Evolutionary conservation across 1,140 invertebrate genomes (phyloP).

Genomic region (Drosophila watanabei): DNA sequence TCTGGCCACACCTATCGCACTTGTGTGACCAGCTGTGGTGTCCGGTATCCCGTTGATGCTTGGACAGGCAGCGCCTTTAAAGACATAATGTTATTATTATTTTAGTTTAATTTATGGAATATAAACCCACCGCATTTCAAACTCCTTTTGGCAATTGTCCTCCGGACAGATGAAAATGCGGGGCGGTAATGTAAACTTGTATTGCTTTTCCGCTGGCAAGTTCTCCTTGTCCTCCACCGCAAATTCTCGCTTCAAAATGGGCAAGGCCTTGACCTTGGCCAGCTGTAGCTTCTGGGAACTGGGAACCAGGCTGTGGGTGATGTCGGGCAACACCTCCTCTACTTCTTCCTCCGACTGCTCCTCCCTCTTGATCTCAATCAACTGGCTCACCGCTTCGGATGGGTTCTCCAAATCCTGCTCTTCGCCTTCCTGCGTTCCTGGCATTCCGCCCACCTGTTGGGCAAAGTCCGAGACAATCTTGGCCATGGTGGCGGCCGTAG

Average conservation of each 20-base stretch:
- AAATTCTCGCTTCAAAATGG: background rate
- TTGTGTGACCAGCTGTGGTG: constrained; percentile 42
- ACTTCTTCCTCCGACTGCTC: background rate
- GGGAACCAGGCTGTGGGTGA: background rate
- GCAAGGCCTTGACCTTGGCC: too few species aligned
- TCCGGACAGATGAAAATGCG: constrained; percentile 11
- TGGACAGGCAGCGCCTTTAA: constrained; percentile 8
- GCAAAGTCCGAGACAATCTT: constrained; percentile 25
- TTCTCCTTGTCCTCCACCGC: background rate
- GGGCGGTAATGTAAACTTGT: background rate
- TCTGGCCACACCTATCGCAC: constrained; percentile 32
- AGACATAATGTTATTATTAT: background rate
- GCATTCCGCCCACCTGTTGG: constrained; percentile 13
- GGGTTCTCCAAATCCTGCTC: background rate
- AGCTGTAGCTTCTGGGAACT: background rate
- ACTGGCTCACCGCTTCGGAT: background rate
- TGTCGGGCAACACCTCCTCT: background rate
- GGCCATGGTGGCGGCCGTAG: constrained; percentile 1
- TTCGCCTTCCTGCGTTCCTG: too few species aligned
- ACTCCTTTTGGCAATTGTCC: background rate
- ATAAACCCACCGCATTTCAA: constrained; percentile 22
- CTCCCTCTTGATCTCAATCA: background rate
- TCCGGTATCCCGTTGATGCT: constrained; percentile 25
- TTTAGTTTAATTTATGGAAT: too few species aligned
- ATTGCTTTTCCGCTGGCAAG: background rate